Base-by-base conservation (phyloP, 2,888 invertebrate species). In the Perizoma flavofasciatum region DNA sequence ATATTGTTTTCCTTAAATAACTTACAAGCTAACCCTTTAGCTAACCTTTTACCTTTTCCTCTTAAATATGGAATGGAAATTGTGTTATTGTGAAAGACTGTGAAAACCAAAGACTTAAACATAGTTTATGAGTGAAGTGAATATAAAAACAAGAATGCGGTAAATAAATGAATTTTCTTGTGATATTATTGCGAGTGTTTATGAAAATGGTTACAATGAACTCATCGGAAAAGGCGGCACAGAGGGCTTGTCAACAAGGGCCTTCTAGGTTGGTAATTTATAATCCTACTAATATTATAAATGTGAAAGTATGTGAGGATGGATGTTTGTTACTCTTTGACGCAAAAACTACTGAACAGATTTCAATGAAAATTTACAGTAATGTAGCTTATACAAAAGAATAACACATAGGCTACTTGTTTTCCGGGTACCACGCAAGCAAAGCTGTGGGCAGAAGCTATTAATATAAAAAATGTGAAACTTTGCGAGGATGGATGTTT, bases 121-220 rank as follows among this genome's bases (percentile, higher is more conserved):
- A 10, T 9, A 10, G 10, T 8, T 40, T 40, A n/a, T 4, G 4
- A 43, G 50, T 57, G 51, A 34, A 51, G 55, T 55, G 49, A 9
- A 9, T 5, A 10, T 2, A 47, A 51, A 34, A 11, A 6, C 10
- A 10, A 48, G 2, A 43, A 59, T 68, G 69, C 58, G 56, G 49
- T 61, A 52, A 60, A 55, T 64, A 64, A 53, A 58, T 52, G 62
- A 66, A 66, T 64, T 67, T 69, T 69, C 70, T 77, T 70, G 71
- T 69, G 71, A 67, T 60, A 59, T 65, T 62, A 53, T 66, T 66
- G 70, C 72, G 63, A 63, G 71, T 63, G 66, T 57, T 53, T 59
- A 69, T 60, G 54, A 92, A 80, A 86, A 92, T 92, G 92, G 92
- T 92, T 78, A 92, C 92, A 74, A 92, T 92, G 92, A 92, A 91